A percentile compares a stretch with the other conserved stretches of the same genome.
Conservation (phyloP, 2,888 invertebrate genomes). For the Thysanoteuthis rhombus region DNA sequence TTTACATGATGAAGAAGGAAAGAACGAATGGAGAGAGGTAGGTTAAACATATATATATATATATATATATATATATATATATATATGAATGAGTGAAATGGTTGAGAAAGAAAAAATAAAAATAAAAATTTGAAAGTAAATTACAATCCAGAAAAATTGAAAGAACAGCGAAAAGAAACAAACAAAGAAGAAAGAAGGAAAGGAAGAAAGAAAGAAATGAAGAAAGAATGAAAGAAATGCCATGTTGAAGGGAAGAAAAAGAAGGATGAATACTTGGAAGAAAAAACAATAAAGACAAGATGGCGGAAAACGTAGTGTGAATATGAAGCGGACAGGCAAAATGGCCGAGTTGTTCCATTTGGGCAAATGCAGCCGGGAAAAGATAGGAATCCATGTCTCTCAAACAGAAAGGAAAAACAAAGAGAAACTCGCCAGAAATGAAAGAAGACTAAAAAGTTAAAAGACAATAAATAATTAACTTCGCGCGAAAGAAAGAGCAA, state of each 20-base stretch:
- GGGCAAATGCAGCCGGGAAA: background rate
- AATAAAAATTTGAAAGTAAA: no score
- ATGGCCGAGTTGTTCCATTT: background rate
- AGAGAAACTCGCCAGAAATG: background rate
- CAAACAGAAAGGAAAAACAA: background rate
- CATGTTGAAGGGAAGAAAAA: background rate
- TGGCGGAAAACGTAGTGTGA: background rate
- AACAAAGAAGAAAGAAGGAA: background rate
- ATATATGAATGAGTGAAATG: no score
- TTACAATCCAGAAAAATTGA: no score
- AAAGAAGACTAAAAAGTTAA: background rate
- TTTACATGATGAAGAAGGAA: no score
- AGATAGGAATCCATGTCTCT: background rate
- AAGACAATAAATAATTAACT: background rate
- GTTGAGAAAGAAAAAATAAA: no score
- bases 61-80: no score
- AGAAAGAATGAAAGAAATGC: background rate
- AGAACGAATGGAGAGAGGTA: no score
- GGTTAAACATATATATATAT: no score
- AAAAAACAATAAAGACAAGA: background rate
- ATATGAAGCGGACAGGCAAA: background rate
- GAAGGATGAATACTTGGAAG: background rate
- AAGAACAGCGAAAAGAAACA: background rate
- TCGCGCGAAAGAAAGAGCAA: background rate
- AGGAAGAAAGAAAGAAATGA: background rate